Conservation (phyloP, 2,888 invertebrate genomes). For the Pemphredon lugubris region DNA sequence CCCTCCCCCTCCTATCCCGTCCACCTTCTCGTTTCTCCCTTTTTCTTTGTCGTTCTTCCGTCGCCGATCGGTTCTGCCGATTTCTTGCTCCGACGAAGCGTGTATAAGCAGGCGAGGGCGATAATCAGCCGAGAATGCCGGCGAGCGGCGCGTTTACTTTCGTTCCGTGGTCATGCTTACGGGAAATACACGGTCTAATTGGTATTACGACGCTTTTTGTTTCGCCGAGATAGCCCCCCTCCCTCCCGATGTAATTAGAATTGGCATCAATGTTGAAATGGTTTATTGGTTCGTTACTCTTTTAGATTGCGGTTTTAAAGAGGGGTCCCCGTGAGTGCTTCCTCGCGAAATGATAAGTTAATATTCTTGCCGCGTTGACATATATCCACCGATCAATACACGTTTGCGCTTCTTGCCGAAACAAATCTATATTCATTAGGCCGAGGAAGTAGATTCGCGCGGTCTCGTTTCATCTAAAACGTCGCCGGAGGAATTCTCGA, state of each 20-base stretch:
- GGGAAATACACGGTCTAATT: neutral
- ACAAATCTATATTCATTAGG: conserved; percentile 67
- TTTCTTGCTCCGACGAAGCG: conserved; percentile 45
- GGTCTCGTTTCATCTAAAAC: conserved; percentile 53
- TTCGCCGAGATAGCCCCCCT: neutral
- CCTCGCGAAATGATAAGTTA: conserved; percentile 62
- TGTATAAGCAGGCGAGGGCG: conserved; percentile 35
- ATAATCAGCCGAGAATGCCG: conserved; percentile 31
- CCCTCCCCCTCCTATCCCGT: conserved; percentile 7
- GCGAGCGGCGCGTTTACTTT: conserved; percentile 21
- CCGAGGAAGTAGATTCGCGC: conserved; percentile 47
- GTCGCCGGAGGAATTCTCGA: no score
- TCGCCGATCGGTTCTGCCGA: conserved; percentile 23
- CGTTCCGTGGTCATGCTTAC: conserved; percentile 9
- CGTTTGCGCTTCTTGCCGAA: conserved; percentile 57
- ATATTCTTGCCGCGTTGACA: conserved; percentile 57
- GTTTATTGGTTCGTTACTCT: conserved; percentile 13
- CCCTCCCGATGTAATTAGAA: neutral
- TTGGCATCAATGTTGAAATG: neutral
- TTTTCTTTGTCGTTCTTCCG: conserved; percentile 13
- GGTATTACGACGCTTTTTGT: conserved; percentile 1
- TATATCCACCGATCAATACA: conserved; percentile 63
- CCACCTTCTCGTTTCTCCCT: conserved; percentile 17
- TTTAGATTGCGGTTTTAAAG: neutral
- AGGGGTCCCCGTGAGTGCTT: neutral